Evolutionary conservation across 1,140 invertebrate species (phyloP).

Genomic region (Drosophila biarmipes): DNA sequence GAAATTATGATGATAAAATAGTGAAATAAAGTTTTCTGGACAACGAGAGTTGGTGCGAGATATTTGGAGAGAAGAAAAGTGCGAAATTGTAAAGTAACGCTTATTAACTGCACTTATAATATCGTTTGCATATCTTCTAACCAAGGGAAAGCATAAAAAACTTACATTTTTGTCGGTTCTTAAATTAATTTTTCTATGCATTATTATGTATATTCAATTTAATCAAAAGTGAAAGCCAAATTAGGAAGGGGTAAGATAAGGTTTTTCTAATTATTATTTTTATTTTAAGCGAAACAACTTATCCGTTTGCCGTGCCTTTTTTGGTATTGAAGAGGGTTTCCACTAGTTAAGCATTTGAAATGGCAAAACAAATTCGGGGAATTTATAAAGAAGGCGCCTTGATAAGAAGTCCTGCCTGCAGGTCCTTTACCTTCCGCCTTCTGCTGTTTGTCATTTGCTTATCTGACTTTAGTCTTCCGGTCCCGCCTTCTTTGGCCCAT

Average conservation of each 20-base stretch:
- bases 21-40: conserved; percentile 43
- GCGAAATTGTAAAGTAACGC: conserved; percentile 13
- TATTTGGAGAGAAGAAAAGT: not conserved
- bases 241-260: too few relatives aligned
- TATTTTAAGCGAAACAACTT: not conserved
- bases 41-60: conserved; percentile 1
- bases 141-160: too few relatives aligned
- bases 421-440: conserved; percentile 15
- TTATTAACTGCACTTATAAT: conserved; percentile 30
- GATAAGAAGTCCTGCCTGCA: conserved; percentile 17
- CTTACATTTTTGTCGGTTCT: not conserved
- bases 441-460: conserved; percentile 76
- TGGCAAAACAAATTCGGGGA: conserved; percentile 1
- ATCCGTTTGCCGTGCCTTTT: conserved; percentile 5
- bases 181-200: too few relatives aligned
- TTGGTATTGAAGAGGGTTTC: conserved; percentile 11
- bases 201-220: too few relatives aligned
- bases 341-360: not conserved
- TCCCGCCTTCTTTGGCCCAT: conserved; percentile 19
- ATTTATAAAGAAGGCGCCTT: conserved; percentile 3
- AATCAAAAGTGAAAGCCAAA: too few relatives aligned
- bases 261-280: not conserved
- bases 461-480: conserved; percentile 48
- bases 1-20: conserved; percentile 71
- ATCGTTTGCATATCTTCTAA: not conserved